Conservation (phyloP, 2,113 vertebrate genomes). For the Sigmodon hispidus region DNA sequence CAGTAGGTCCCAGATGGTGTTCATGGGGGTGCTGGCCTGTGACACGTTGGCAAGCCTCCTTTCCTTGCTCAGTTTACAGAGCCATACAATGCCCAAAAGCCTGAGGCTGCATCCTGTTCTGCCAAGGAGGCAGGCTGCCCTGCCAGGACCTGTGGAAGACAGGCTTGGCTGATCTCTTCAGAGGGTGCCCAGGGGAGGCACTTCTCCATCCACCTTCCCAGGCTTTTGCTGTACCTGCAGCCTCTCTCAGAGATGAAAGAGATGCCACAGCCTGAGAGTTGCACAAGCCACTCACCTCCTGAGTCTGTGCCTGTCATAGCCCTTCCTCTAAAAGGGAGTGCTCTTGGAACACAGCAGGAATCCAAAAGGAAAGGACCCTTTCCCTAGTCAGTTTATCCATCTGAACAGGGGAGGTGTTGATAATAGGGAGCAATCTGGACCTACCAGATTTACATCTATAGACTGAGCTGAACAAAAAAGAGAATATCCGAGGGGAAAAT, state of each 20-base stretch:
- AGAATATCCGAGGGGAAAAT: too few relatives aligned
- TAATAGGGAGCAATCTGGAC: background rate
- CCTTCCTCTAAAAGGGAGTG: background rate
- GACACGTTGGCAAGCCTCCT: slow-evolving; percentile 80
- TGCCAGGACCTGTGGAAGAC: background rate
- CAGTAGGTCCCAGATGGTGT: slow-evolving; percentile 85
- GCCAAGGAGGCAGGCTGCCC: slow-evolving; percentile 79
- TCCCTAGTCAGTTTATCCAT: background rate
- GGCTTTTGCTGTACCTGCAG: background rate
- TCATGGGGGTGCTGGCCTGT: slow-evolving; percentile 79
- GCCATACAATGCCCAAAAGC: slow-evolving; percentile 80
- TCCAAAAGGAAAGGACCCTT: background rate
- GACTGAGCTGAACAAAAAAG: background rate
- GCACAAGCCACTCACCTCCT: background rate
- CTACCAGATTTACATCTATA: background rate
- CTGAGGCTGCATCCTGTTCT: slow-evolving; percentile 76
- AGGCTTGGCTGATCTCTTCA: background rate
- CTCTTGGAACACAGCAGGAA: background rate
- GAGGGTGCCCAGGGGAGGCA: background rate
- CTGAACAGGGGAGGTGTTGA: background rate
- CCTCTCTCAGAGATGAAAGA: background rate
- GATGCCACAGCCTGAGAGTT: background rate
- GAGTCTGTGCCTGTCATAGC: background rate
- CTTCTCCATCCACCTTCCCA: background rate
- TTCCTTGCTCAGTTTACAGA: slow-evolving; percentile 83